phyloP scores from a whole-genome alignment of 1,140 invertebrate species.

The Hypothenemus hampei region DNA sequence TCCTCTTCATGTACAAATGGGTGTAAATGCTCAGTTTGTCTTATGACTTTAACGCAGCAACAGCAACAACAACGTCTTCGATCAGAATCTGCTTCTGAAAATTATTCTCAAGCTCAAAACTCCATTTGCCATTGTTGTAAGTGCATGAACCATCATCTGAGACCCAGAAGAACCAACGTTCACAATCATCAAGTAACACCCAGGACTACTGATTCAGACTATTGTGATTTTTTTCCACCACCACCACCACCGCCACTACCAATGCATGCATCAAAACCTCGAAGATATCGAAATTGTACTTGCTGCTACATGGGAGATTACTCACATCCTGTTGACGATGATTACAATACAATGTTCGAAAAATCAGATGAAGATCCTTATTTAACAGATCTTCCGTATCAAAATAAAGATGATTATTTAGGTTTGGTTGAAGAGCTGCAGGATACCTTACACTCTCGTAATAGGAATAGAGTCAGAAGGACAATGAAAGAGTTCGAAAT shows the following conservation, averaged over 20 bases:
- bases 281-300: background rate
- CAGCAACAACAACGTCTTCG: background rate
- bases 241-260: conserved; percentile 9
- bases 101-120: too few relatives aligned
- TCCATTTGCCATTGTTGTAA: background rate
- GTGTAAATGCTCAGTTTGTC: background rate
- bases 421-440: conserved; percentile 41
- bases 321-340: background rate
- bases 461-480: conserved; percentile 37
- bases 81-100: background rate
- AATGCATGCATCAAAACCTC: background rate
- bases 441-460: conserved; percentile 32
- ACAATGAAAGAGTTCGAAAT: conserved; percentile 41
- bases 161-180: too few relatives aligned
- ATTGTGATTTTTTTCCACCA: conserved; percentile 10
- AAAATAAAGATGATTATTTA: conserved; percentile 41
- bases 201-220: background rate
- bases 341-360: conserved; percentile 8
- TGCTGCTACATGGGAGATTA: background rate
- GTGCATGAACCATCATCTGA: conserved; percentile 2
- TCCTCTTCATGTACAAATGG: background rate
- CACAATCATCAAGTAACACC: too few relatives aligned
- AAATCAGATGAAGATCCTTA: background rate
- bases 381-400: conserved; percentile 36
- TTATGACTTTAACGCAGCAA: background rate